Conservation (phyloP, 2,888 invertebrate genomes). For the Athalia circularis region DNA sequence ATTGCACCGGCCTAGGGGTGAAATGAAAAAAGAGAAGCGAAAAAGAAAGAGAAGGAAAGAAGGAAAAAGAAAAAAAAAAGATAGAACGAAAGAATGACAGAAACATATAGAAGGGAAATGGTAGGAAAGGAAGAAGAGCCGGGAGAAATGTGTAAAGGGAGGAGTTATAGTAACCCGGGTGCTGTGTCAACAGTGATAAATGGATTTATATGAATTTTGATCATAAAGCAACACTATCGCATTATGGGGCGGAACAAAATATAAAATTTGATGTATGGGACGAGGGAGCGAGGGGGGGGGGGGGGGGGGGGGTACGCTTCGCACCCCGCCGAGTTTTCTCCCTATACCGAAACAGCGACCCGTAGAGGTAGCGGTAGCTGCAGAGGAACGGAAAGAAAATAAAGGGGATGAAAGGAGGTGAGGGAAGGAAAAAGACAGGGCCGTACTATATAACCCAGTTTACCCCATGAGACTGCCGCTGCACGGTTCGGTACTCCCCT, state of each 20-base stretch:
- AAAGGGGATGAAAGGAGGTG: too few species aligned
- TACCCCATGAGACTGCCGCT: too few species aligned
- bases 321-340: too few species aligned
- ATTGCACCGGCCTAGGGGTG: not conserved
- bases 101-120: not conserved
- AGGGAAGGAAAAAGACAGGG: too few species aligned
- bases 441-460: too few species aligned
- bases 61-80: not conserved
- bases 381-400: too few species aligned
- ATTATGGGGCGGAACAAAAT: conserved; percentile 61
- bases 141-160: not conserved
- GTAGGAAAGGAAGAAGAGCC: not conserved
- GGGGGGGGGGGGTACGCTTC: too few species aligned
- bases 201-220: conserved; percentile 68
- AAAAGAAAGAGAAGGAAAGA: too few species aligned
- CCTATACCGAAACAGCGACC: too few species aligned
- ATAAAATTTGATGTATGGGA: conserved; percentile 58
- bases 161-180: conserved; percentile 47
- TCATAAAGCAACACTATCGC: conserved; percentile 62
- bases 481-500: too few species aligned
- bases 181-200: conserved; percentile 64
- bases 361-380: too few species aligned
- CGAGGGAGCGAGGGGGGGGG: conserved; percentile 45
- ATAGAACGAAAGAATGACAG: conserved; percentile 25
- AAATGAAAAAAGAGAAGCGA: not conserved